Base-by-base conservation (phyloP, 2,797 vertebrate genomes). In the Rhinella marina region DNA sequence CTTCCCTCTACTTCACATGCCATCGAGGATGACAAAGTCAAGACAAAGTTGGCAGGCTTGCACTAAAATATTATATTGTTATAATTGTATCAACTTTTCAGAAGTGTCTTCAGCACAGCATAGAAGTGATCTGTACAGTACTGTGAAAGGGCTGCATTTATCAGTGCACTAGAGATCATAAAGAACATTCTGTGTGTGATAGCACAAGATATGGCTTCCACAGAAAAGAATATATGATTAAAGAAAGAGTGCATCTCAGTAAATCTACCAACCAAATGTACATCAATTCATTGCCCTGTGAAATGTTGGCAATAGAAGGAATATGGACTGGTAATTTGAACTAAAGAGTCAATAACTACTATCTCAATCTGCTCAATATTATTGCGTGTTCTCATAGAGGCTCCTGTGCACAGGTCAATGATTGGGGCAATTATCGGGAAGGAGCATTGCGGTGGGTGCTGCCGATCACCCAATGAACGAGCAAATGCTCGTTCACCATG, bases 181-280 rank as follows among this genome's bases (percentile, higher is more conserved):
- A 8, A 82, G 59, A 64, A 64, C 61, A 82, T 64, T n/a, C n/a
- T 25, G 61, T 66, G 80, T 66, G 32, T 66, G 80, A 66, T 52
- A 82, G 41, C 23, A 66, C 13, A 64, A 64, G 32, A 0, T 66
- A 66, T n/a, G 48, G 61, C 41, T 50, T 64, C 57, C 29, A 50
- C 11, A 19, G 14, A 13, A 50, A 50, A 82, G n/a, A 21, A 66
- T 50, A 29, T 25, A 57, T 64, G 7, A 48, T 50, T 64, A 50
- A 50, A 52, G 59, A 66, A 17, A 79, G 57, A 50, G 7, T 50
- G 64, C 59, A 81, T 81, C 59, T 48, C 41, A 14, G 54, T 48
- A 62, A 23, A 23, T 81, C 79, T 23, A 25, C 23, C 48, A 64
- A 29, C 29, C 62, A 7, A 41, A 62, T 62, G 57, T 62, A 13